A percentile compares a stretch with the other conserved stretches of the same genome.
These are phyloP conservation scores for Istiophorus platypterus DNA, from an alignment of 2,113 vertebrate genomes.

Conservation along the genomic window DNA sequence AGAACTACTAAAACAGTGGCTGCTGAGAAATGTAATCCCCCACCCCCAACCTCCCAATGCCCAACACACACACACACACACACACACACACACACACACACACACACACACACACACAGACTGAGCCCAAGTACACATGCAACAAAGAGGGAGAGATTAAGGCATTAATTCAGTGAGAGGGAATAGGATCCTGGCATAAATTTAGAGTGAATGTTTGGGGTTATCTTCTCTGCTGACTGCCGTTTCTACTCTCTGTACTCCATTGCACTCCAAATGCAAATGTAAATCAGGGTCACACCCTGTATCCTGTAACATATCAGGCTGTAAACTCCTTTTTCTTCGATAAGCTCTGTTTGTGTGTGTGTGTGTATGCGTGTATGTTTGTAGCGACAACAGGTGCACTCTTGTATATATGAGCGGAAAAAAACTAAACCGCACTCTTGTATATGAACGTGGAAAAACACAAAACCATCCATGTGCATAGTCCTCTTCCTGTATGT, in stretches of 20 bases:
- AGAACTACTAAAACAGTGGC: slow-evolving; percentile 74
- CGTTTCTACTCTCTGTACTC: slow-evolving; percentile 66
- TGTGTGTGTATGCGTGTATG: slow-evolving; percentile 8
- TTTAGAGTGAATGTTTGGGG: slow-evolving; percentile 79
- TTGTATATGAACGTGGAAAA: slow-evolving; percentile 52
- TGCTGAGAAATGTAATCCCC: slow-evolving; percentile 74
- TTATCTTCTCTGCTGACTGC: slow-evolving; percentile 78
- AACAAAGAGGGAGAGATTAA: slow-evolving; percentile 80
- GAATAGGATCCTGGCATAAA: slow-evolving; percentile 78
- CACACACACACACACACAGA: slow-evolving; percentile 35
- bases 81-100: slow-evolving; percentile 30
- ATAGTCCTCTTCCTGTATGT: not conserved
- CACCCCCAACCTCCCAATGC: slow-evolving; percentile 43
- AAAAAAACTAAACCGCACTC: slow-evolving; percentile 63
- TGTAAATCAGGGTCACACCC: slow-evolving; percentile 76
- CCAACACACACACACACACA: slow-evolving; percentile 43
- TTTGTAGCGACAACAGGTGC: slow-evolving; percentile 67
- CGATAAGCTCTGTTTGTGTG: slow-evolving; percentile 60
- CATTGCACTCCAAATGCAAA: slow-evolving; percentile 76
- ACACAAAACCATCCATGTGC: slow-evolving; percentile 49
- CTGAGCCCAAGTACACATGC: slow-evolving; percentile 69
- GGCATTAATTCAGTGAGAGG: slow-evolving; percentile 80
- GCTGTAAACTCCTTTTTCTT: slow-evolving; percentile 75
- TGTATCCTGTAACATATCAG: slow-evolving; percentile 73
- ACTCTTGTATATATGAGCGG: slow-evolving; percentile 15